Conservation (phyloP, 1,140 invertebrate genomes). For the Scaptomyza montana region DNA sequence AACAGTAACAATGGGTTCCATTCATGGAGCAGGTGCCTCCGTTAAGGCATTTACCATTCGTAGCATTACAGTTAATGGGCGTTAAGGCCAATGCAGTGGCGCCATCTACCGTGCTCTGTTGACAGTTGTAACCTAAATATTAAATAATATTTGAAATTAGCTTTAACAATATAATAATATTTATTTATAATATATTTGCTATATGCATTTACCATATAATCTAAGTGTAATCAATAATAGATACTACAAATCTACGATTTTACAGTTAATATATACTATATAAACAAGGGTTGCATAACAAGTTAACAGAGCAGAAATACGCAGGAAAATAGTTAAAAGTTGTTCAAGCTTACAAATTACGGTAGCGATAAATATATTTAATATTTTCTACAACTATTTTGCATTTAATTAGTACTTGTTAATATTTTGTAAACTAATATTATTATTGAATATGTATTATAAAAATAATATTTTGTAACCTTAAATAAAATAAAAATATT, state of each 20-base stretch:
- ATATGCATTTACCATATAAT: conserved; percentile 1
- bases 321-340: not conserved
- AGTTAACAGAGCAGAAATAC: conserved; percentile 16
- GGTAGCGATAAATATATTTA: not conserved
- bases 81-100: conserved; percentile 58
- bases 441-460: no score
- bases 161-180: not conserved
- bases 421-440: not conserved
- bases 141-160: conserved; percentile 15
- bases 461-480: no score
- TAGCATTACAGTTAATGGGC: conserved; percentile 72
- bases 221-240: not conserved
- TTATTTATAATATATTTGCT: not conserved
- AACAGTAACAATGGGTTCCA: conserved; percentile 90
- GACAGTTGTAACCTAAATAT: conserved; percentile 76
- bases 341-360: conserved; percentile 1
- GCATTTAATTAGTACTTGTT: not conserved
- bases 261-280: conserved; percentile 42
- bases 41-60: conserved; percentile 88
- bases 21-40: conserved; percentile 89
- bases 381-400: not conserved
- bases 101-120: conserved; percentile 61
- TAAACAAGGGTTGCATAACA: conserved; percentile 60
- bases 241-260: conserved; percentile 46
- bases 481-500: no score